Conservation (phyloP, 1,140 invertebrate genomes). For the Steinernema feltiae region DNA sequence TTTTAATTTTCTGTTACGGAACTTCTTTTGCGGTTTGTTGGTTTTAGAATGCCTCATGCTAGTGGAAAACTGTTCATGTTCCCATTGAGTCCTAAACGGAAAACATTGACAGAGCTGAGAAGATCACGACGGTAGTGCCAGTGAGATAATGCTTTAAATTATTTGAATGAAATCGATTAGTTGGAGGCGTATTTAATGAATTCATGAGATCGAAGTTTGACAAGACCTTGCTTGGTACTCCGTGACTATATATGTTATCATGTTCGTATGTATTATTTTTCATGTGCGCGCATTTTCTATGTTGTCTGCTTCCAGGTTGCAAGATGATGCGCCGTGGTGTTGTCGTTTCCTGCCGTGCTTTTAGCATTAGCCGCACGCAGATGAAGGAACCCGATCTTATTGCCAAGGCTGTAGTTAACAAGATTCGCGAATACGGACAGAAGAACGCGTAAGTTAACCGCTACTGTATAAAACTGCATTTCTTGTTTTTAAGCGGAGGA, state of each 20-base stretch:
- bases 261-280: neutral
- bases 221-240: no score
- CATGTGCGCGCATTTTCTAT: neutral
- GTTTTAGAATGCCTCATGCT: no score
- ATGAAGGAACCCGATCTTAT: slow-evolving; percentile 25
- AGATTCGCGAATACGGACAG: slow-evolving; percentile 34
- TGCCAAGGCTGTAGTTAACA: slow-evolving; percentile 38
- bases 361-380: neutral
- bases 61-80: no score
- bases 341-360: neutral
- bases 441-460: slow-evolving; percentile 34
- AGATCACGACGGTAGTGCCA: no score
- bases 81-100: neutral
- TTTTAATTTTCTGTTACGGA: no score
- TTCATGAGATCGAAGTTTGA: no score
- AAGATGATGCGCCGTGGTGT: neutral
- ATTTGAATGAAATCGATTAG: no score
- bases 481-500: slow-evolving; percentile 39
- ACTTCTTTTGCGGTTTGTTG: no score
- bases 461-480: slow-evolving; percentile 15
- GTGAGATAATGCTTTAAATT: no score
- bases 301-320: neutral
- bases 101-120: neutral
- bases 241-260: neutral
- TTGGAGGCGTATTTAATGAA: no score